A percentile compares a stretch with the other conserved stretches of the same genome.
Conservation (phyloP, 2,113 vertebrate species). For the Oncorhynchus gorbuscha region DNA sequence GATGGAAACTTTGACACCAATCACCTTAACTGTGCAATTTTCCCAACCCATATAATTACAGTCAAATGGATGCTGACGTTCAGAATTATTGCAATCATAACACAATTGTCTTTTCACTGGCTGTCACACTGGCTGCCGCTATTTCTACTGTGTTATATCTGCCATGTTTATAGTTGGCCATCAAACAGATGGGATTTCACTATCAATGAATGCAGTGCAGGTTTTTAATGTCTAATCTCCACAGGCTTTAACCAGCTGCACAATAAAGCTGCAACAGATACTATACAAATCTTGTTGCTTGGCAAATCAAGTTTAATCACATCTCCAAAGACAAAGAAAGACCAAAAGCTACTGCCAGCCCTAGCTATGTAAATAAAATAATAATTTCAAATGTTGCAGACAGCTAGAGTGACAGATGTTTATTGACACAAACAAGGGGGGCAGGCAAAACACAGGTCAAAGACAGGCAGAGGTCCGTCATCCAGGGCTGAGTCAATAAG, state of each 20-base stretch:
- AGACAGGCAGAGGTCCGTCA: too few species aligned
- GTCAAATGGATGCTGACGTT: conserved; percentile 17
- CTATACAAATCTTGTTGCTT: conserved; percentile 7
- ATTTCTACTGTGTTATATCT: conserved; percentile 19
- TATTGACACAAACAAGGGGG: too few species aligned
- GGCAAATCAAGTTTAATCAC: conserved; percentile 31
- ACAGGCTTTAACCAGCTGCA: conserved; percentile 32
- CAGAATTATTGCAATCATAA: conserved; percentile 21
- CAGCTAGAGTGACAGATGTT: too few species aligned
- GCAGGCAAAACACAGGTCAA: too few species aligned
- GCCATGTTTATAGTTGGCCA: conserved; percentile 29
- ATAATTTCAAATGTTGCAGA: not conserved
- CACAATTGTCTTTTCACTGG: conserved; percentile 49
- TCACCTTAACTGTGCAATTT: conserved; percentile 8
- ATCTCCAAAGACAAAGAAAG: conserved; percentile 14
- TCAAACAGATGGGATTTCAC: conserved; percentile 34
- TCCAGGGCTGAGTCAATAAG: too few species aligned
- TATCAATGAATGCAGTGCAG: conserved; percentile 50
- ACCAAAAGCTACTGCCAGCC: not conserved
- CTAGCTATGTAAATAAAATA: not conserved
- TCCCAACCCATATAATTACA: conserved; percentile 36
- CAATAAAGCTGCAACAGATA: conserved; percentile 43
- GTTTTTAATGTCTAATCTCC: conserved; percentile 33
- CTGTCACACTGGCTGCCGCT: conserved; percentile 36
- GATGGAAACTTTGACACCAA: conserved; percentile 31